phyloP scores from a whole-genome alignment of 2,888 invertebrate species.

The Caenorhabditis sp. region DNA sequence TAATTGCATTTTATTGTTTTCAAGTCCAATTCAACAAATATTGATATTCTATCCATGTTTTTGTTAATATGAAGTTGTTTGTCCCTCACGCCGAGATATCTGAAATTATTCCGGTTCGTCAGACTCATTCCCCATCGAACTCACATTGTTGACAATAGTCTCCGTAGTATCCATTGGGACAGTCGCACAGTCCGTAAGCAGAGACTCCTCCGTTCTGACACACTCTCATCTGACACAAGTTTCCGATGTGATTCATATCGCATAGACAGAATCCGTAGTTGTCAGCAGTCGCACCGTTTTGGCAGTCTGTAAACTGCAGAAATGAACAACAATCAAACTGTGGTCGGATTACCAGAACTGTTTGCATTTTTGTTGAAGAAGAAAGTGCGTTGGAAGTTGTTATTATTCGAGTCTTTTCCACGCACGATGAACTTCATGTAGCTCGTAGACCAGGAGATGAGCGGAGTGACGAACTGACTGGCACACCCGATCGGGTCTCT shows the following conservation, averaged over 20 bases:
- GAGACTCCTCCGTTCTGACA: constrained; percentile 61
- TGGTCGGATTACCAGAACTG: neutral
- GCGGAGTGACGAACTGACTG: constrained; percentile 59
- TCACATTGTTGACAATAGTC: constrained; percentile 59
- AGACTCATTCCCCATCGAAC: neutral
- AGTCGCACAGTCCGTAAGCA: constrained; percentile 61
- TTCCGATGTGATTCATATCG: constrained; percentile 38
- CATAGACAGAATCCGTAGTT: constrained; percentile 48
- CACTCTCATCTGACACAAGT: constrained; percentile 35
- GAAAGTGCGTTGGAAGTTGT: constrained; percentile 57
- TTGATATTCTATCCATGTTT: no score
- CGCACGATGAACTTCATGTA: constrained; percentile 57
- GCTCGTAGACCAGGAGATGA: constrained; percentile 35
- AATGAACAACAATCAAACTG: neutral
- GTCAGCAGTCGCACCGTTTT: constrained; percentile 41
- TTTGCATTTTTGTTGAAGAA: constrained; percentile 46
- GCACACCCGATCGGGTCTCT: constrained; percentile 59
- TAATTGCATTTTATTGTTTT: constrained; percentile 25
- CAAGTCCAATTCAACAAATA: no score
- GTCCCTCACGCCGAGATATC: neutral
- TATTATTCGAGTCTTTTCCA: constrained; percentile 42
- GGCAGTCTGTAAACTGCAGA: constrained; percentile 27
- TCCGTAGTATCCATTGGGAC: constrained; percentile 63
- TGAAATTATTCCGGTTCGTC: constrained; percentile 11
- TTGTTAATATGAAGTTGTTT: constrained; percentile 19